phyloP scores from a whole-genome alignment of 1,140 invertebrate species.

The Heliconius hewitsoni region DNA sequence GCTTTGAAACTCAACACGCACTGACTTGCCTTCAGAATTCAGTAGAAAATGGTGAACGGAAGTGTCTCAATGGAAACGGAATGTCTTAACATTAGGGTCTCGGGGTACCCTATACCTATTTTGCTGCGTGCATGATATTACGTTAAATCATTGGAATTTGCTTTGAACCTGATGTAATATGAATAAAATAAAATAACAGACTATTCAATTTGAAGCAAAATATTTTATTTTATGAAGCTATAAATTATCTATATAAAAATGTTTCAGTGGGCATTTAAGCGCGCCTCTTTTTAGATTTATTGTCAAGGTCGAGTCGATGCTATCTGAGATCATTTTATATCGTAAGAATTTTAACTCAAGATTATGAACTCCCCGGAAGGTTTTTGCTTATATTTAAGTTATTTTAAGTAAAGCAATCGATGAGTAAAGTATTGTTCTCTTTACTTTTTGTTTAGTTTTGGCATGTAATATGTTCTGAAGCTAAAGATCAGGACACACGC shows the following conservation, averaged over 20 bases:
- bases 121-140: background rate
- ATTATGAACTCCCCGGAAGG: too few species aligned
- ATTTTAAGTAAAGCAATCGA: background rate
- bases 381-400: background rate
- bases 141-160: background rate
- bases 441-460: too few species aligned
- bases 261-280: background rate
- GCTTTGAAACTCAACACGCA: too few species aligned
- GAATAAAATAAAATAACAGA: background rate
- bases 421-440: too few species aligned
- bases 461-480: too few species aligned
- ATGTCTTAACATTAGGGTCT: too few species aligned
- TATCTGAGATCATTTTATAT: background rate
- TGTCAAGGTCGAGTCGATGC: background rate
- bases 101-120: too few species aligned
- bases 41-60: too few species aligned
- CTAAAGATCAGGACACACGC: too few species aligned
- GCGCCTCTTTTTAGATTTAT: background rate
- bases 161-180: background rate
- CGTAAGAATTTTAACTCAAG: too few species aligned
- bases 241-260: background rate
- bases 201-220: background rate
- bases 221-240: background rate
- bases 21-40: too few species aligned
- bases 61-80: too few species aligned